A percentile compares a stretch with the other conserved stretches of the same genome.
phyloP scores from a whole-genome alignment of 2,888 invertebrate species.

The Amorpha juglandis region DNA sequence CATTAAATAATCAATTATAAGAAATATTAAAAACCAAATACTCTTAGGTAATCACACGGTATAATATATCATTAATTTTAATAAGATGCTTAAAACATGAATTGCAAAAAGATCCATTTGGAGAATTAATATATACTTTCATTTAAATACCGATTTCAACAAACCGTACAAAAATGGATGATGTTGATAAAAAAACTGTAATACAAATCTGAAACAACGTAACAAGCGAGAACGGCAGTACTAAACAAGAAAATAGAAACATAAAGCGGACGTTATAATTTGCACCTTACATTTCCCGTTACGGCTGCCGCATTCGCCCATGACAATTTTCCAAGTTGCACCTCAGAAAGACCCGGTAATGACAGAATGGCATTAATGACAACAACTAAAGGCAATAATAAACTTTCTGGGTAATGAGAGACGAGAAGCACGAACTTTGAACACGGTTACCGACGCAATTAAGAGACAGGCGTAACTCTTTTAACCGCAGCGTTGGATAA shows the following conservation, averaged over 20 bases:
- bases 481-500: constrained; percentile 48
- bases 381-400: constrained; percentile 59
- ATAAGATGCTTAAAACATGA: too few species aligned
- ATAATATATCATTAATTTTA: too few species aligned
- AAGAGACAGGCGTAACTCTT: constrained; percentile 38
- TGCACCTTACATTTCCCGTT: constrained; percentile 68
- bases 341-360: constrained; percentile 62
- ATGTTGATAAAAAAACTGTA: background rate
- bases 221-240: constrained; percentile 32
- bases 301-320: constrained; percentile 63
- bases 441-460: constrained; percentile 43
- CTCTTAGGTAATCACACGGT: too few species aligned
- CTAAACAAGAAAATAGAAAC: constrained; percentile 53
- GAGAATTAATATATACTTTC: too few species aligned
- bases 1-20: too few species aligned
- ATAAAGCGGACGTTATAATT: constrained; percentile 66
- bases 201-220: background rate
- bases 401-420: constrained; percentile 65
- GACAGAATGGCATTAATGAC: constrained; percentile 67
- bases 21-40: too few species aligned
- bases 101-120: too few species aligned
- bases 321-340: constrained; percentile 60
- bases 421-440: constrained; percentile 56
- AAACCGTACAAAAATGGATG: too few species aligned
- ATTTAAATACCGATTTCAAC: too few species aligned